These are phyloP conservation scores for Empis stercorea DNA, from an alignment of 2,888 invertebrate genomes.

Conservation along the genomic window DNA sequence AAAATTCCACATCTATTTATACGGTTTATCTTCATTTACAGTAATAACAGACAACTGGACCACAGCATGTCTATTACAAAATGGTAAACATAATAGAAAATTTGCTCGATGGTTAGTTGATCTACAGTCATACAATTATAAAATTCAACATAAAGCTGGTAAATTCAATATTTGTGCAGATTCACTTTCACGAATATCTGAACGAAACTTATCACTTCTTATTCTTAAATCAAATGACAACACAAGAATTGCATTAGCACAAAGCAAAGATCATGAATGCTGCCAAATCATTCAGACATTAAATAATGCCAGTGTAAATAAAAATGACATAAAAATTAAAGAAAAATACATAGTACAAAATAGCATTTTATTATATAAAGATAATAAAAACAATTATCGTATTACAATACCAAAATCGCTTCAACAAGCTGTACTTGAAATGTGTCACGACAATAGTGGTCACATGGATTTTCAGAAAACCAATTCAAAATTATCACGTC, in stretches of 20 bases:
- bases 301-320: too few species aligned
- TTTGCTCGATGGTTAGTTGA: slow-evolving; percentile 4
- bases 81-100: slow-evolving; percentile 4
- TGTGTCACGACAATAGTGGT: slow-evolving; percentile 6
- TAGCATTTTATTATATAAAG: slow-evolving; percentile 2
- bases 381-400: slow-evolving; percentile 2
- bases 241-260: slow-evolving; percentile 1
- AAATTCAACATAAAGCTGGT: slow-evolving; percentile 2
- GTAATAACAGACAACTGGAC: slow-evolving; percentile 5
- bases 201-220: not conserved
- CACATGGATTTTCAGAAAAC: slow-evolving; percentile 6
- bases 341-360: slow-evolving; percentile 1
- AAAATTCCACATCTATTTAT: slow-evolving; percentile 6
- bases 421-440: not conserved
- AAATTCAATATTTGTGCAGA: slow-evolving; percentile 4
- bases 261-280: slow-evolving; percentile 1
- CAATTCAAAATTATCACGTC: slow-evolving; percentile 2
- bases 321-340: slow-evolving; percentile 1
- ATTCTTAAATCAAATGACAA: slow-evolving; percentile 3
- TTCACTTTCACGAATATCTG: slow-evolving; percentile 2
- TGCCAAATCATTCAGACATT: not conserved
- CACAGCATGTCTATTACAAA: slow-evolving; percentile 6
- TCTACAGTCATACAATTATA: slow-evolving; percentile 6
- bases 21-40: not conserved
- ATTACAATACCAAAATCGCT: slow-evolving; percentile 1